These are phyloP conservation scores for Blastobasis lacticolella DNA, from an alignment of 2,888 invertebrate species.

Conservation along the genomic window DNA sequence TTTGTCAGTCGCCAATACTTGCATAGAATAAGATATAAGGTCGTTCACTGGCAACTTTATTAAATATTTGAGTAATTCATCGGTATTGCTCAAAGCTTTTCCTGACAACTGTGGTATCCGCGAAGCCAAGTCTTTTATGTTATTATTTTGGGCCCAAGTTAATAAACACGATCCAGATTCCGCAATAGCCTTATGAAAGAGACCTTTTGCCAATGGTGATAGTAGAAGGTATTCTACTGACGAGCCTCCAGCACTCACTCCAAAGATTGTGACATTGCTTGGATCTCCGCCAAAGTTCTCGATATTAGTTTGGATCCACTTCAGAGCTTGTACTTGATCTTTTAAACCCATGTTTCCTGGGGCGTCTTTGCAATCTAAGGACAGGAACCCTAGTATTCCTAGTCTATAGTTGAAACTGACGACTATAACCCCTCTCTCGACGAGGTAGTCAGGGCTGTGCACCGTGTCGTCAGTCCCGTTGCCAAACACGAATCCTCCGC, in stretches of 20 bases:
- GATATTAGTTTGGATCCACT: constrained; percentile 69
- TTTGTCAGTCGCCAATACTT: constrained; percentile 25
- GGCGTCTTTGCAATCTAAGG: constrained; percentile 51
- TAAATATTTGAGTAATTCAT: constrained; percentile 41
- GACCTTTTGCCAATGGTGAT: constrained; percentile 57
- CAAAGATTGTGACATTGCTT: constrained; percentile 65
- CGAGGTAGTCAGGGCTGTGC: constrained; percentile 58
- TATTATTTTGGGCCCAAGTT: constrained; percentile 58
- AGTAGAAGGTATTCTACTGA: constrained; percentile 59
- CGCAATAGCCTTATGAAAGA: constrained; percentile 70
- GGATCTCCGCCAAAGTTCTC: constrained; percentile 61
- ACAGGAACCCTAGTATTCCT: constrained; percentile 59
- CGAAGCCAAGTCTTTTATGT: constrained; percentile 36
- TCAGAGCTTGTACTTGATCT: constrained; percentile 68
- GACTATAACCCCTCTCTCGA: constrained; percentile 54
- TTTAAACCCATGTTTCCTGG: constrained; percentile 67
- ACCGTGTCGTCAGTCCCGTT: constrained; percentile 48
- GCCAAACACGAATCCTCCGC: constrained; percentile 63
- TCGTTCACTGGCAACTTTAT: constrained; percentile 41
- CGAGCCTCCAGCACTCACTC: constrained; percentile 69
- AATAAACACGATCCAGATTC: constrained; percentile 69
- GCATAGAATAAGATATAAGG: constrained; percentile 39
- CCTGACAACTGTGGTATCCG: constrained; percentile 40
- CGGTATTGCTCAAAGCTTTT: constrained; percentile 25
- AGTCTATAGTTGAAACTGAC: constrained; percentile 62